Percentiles rank a stretch among this genome's conserved stretches.
phyloP scores from a whole-genome alignment of 1,140 invertebrate genomes.

The Aphis craccivora region DNA sequence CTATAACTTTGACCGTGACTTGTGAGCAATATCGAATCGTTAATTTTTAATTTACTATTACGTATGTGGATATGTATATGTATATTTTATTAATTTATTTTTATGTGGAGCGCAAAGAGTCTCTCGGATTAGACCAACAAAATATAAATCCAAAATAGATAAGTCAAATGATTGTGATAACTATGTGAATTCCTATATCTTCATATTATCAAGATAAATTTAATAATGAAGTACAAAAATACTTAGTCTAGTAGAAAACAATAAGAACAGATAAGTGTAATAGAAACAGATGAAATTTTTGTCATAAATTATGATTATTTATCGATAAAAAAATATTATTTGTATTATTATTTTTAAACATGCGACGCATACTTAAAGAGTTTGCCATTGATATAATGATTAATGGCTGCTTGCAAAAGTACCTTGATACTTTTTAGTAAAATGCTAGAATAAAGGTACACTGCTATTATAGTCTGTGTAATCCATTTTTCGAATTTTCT shows the following conservation, averaged over 20 bases:
- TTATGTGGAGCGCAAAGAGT: neutral
- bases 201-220: neutral
- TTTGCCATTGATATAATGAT: too few relatives aligned
- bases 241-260: too few relatives aligned
- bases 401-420: neutral
- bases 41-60: neutral
- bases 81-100: too few relatives aligned
- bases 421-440: neutral
- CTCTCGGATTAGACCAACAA: neutral
- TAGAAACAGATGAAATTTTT: too few relatives aligned
- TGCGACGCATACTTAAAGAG: too few relatives aligned
- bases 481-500: too few relatives aligned
- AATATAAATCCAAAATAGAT: neutral
- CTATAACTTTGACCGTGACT: neutral
- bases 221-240: neutral
- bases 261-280: too few relatives aligned
- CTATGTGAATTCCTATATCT: neutral
- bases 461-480: too few relatives aligned
- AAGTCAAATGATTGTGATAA: neutral
- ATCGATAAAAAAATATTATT: too few relatives aligned
- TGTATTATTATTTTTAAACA: too few relatives aligned
- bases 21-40: neutral
- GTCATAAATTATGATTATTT: too few relatives aligned
- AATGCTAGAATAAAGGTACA: neutral
- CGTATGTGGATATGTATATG: neutral